These are phyloP conservation scores for Cryptocheilus praepositus DNA, from an alignment of 2,888 invertebrate species.

Conservation along the genomic window DNA sequence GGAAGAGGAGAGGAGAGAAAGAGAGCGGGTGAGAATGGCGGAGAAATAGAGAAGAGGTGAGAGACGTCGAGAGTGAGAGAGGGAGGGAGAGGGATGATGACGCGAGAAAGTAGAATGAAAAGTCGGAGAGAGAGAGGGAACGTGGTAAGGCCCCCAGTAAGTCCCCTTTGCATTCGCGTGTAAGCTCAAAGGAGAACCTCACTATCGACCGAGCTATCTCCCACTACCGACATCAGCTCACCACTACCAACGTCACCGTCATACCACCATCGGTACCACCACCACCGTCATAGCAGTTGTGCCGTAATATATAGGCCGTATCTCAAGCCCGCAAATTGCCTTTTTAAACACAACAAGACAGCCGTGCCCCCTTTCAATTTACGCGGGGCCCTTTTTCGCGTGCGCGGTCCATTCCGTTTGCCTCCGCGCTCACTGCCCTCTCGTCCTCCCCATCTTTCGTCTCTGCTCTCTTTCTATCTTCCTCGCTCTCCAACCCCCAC, in stretches of 20 bases:
- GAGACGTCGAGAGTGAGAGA: neutral
- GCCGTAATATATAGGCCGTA: slow-evolving; percentile 72
- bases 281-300: slow-evolving; percentile 51
- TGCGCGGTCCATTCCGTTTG: slow-evolving; percentile 59
- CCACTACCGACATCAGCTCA: slow-evolving; percentile 53
- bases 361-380: slow-evolving; percentile 73
- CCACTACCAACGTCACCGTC: neutral
- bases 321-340: slow-evolving; percentile 73
- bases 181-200: slow-evolving; percentile 50
- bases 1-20: slow-evolving; percentile 1
- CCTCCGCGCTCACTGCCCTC: slow-evolving; percentile 33
- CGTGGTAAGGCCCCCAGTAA: slow-evolving; percentile 33
- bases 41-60: slow-evolving; percentile 7
- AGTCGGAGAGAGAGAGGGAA: neutral
- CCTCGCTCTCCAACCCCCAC: slow-evolving; percentile 15
- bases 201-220: slow-evolving; percentile 71
- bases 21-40: slow-evolving; percentile 2
- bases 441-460: slow-evolving; percentile 3
- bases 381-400: slow-evolving; percentile 67
- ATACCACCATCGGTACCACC: slow-evolving; percentile 27
- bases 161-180: slow-evolving; percentile 26
- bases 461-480: slow-evolving; percentile 9
- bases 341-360: slow-evolving; percentile 73
- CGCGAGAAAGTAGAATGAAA: slow-evolving; percentile 4
- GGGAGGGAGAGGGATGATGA: slow-evolving; percentile 13